These are phyloP conservation scores for Catocala nupta DNA, from an alignment of 2,888 invertebrate species.

Conservation along the genomic window DNA sequence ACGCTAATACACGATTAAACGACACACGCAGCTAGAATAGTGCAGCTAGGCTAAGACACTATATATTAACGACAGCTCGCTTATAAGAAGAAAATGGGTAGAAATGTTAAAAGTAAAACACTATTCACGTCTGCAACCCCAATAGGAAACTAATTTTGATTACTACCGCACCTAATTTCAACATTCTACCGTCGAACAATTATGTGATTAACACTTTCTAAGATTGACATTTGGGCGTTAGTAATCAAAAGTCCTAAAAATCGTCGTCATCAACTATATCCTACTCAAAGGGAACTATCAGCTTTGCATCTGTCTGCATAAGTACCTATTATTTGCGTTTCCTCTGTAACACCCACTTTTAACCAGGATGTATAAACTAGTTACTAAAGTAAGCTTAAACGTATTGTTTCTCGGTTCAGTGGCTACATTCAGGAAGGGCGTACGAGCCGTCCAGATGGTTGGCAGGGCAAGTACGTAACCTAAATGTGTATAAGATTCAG, in stretches of 20 bases:
- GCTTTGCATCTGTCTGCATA: conserved; percentile 81
- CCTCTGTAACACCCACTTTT: conserved; percentile 61
- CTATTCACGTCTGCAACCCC: conserved; percentile 60
- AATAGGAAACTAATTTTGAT: conserved; percentile 45
- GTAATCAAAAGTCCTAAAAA: conserved; percentile 60
- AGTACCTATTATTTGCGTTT: conserved; percentile 66
- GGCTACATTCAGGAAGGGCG: conserved; percentile 99
- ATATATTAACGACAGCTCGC: conserved; percentile 68
- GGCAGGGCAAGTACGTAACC: conserved; percentile 99
- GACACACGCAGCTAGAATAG: conserved; percentile 82
- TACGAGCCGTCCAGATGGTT: conserved; percentile 99
- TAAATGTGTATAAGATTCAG: conserved; percentile 72
- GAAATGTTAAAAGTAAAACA: conserved; percentile 53
- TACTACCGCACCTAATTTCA: conserved; percentile 46
- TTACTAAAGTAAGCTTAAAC: conserved; percentile 68
- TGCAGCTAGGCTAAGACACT: conserved; percentile 80
- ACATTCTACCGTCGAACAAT: background rate
- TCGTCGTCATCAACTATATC: conserved; percentile 46
- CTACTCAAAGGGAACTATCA: conserved; percentile 48
- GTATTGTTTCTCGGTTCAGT: conserved; percentile 91
- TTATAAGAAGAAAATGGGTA: conserved; percentile 58
- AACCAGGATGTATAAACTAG: conserved; percentile 64
- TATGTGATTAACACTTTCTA: conserved; percentile 8
- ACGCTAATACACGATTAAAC: conserved; percentile 82
- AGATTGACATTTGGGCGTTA: conserved; percentile 45